These are phyloP conservation scores for Myopa testacea DNA, from an alignment of 2,888 invertebrate genomes.

Conservation along the genomic window DNA sequence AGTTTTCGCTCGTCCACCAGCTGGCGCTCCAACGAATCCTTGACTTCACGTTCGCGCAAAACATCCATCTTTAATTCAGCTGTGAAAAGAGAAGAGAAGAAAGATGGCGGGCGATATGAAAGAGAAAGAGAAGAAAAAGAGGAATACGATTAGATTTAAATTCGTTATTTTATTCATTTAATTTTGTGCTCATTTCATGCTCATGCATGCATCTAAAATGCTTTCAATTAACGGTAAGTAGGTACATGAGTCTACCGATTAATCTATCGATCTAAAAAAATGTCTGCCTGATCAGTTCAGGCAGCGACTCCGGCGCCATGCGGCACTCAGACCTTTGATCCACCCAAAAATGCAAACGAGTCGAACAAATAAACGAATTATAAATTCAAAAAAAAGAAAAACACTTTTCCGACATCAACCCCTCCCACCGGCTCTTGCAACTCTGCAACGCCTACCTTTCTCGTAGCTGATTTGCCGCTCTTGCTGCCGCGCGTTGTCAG, in stretches of 20 bases:
- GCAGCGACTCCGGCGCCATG: too few relatives aligned
- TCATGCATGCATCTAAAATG: not conserved
- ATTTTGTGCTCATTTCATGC: not conserved
- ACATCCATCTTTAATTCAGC: slow-evolving; percentile 97
- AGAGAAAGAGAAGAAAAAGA: slow-evolving; percentile 12
- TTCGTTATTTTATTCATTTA: not conserved
- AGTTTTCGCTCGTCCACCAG: slow-evolving; percentile 93
- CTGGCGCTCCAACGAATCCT: slow-evolving; percentile 94
- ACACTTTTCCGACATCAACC: not conserved
- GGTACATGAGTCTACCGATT: not conserved
- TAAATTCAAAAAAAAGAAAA: not conserved
- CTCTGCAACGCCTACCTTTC: slow-evolving; percentile 79
- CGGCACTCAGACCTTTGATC: too few relatives aligned
- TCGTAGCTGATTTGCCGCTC: slow-evolving; percentile 96
- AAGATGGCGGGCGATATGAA: slow-evolving; percentile 16
- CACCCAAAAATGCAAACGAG: too few relatives aligned
- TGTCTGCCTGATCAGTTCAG: too few relatives aligned
- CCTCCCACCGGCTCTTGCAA: not conserved
- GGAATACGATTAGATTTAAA: slow-evolving; percentile 24
- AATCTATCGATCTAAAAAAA: too few relatives aligned
- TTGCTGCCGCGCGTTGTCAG: slow-evolving; percentile 95
- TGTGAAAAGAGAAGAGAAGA: slow-evolving; percentile 61
- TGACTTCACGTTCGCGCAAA: slow-evolving; percentile 90
- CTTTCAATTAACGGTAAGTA: not conserved
- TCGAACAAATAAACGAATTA: too few relatives aligned